These are phyloP conservation scores for Catocala sponsa DNA, from an alignment of 2,888 invertebrate species.

Conservation along the genomic window DNA sequence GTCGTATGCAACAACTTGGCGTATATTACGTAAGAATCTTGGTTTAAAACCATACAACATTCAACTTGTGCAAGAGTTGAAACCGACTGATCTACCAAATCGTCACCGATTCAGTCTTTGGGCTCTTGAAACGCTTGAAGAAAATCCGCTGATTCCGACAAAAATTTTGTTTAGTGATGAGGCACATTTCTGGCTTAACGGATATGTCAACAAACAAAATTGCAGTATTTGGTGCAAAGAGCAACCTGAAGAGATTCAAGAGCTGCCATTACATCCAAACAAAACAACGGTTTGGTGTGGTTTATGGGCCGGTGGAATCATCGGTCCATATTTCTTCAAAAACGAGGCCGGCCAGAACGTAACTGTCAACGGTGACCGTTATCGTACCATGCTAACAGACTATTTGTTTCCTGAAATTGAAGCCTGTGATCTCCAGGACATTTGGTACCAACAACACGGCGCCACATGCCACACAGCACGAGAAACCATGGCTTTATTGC, in stretches of 20 bases:
- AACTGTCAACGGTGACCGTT: slow-evolving; percentile 57
- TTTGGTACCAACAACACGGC: slow-evolving; percentile 52
- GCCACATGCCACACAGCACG: slow-evolving; percentile 54
- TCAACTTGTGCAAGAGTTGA: no score
- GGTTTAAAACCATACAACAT: no score
- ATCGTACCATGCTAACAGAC: slow-evolving; percentile 52
- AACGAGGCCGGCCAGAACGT: slow-evolving; percentile 53
- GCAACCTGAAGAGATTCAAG: slow-evolving; percentile 37
- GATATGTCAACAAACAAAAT: neutral
- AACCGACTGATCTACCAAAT: no score
- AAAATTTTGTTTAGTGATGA: no score
- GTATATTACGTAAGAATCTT: no score
- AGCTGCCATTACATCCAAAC: slow-evolving; percentile 55
- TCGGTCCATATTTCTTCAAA: slow-evolving; percentile 64
- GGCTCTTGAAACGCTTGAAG: no score
- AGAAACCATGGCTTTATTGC: slow-evolving; percentile 50
- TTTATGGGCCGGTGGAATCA: slow-evolving; percentile 61
- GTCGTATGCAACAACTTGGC: no score
- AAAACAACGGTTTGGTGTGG: slow-evolving; percentile 65
- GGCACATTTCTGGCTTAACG: no score
- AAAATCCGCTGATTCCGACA: no score
- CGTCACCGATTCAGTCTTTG: no score
- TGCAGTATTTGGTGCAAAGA: slow-evolving; percentile 11
- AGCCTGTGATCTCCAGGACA: slow-evolving; percentile 31
- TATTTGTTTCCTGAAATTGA: slow-evolving; percentile 51